These are phyloP conservation scores for Elgaria multicarinata DNA, from an alignment of 2,113 vertebrate genomes.

Conservation along the genomic window DNA sequence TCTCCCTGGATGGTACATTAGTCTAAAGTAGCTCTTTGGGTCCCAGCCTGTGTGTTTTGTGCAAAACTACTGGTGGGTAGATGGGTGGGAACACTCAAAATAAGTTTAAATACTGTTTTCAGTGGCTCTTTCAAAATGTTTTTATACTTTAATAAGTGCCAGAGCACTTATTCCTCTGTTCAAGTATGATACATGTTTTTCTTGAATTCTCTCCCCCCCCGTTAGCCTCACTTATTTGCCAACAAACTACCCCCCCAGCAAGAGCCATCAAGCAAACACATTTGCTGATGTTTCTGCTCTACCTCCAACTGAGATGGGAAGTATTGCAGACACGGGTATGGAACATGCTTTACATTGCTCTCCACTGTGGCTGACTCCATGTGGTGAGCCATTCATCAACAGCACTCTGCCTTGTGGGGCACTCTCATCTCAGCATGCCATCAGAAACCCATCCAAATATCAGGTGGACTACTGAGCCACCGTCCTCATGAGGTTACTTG, in stretches of 20 bases:
- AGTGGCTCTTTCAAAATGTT: not conserved
- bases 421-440: not conserved
- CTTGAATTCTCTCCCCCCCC: not conserved
- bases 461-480: not conserved
- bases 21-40: not conserved
- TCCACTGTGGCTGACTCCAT: not conserved
- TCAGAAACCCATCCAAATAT: not conserved
- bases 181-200: too few relatives aligned
- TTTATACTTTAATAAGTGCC: not conserved
- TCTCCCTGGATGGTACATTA: not conserved
- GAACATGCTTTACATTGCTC: not conserved
- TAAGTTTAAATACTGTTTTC: not conserved
- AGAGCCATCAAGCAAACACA: not conserved
- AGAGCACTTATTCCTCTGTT: not conserved
- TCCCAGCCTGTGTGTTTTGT: too few relatives aligned
- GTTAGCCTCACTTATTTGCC: not conserved
- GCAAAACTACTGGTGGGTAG: not conserved
- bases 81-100: not conserved
- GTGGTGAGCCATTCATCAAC: not conserved
- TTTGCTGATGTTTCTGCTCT: not conserved
- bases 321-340: too few relatives aligned
- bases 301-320: not conserved
- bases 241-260: not conserved
- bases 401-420: not conserved
- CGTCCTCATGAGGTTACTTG: not conserved